These are phyloP conservation scores for Saturnia pavonia DNA, from an alignment of 2,888 invertebrate genomes.

Conservation along the genomic window DNA sequence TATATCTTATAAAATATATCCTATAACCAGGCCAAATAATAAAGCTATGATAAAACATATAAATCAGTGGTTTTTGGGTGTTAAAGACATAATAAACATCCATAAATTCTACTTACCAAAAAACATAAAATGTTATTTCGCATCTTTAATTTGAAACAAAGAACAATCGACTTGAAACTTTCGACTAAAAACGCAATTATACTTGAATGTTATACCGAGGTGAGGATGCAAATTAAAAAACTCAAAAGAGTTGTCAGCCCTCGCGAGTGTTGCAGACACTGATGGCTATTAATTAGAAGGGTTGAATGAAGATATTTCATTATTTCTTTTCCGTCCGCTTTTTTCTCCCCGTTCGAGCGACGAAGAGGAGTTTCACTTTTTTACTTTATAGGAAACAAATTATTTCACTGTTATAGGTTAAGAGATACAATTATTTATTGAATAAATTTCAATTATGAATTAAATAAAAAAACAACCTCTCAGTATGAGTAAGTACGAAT, in stretches of 20 bases:
- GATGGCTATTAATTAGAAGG: conserved; percentile 82
- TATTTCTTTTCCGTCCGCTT: conserved; percentile 63
- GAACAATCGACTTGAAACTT: conserved; percentile 44
- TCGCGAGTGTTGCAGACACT: conserved; percentile 77
- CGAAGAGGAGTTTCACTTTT: conserved; percentile 34
- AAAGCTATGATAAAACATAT: too few species aligned
- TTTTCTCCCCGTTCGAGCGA: conserved; percentile 40
- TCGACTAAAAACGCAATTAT: conserved; percentile 76
- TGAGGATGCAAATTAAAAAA: conserved; percentile 81
- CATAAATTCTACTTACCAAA: neutral
- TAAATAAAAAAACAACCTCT: too few species aligned
- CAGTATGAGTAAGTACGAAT: too few species aligned
- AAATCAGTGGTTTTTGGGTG: too few species aligned
- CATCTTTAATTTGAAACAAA: neutral
- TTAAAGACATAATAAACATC: too few species aligned
- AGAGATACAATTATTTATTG: too few species aligned
- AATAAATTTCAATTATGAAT: too few species aligned
- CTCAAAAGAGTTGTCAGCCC: conserved; percentile 76
- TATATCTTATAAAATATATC: too few species aligned
- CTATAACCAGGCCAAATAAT: too few species aligned
- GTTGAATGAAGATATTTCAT: conserved; percentile 79
- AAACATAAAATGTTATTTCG: neutral
- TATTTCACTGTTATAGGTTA: neutral
- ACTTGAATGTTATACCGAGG: conserved; percentile 73
- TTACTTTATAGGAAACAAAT: conserved; percentile 25